These are phyloP conservation scores for Champsocephalus gunnari DNA, from an alignment of 2,797 vertebrate species.

Conservation along the genomic window DNA sequence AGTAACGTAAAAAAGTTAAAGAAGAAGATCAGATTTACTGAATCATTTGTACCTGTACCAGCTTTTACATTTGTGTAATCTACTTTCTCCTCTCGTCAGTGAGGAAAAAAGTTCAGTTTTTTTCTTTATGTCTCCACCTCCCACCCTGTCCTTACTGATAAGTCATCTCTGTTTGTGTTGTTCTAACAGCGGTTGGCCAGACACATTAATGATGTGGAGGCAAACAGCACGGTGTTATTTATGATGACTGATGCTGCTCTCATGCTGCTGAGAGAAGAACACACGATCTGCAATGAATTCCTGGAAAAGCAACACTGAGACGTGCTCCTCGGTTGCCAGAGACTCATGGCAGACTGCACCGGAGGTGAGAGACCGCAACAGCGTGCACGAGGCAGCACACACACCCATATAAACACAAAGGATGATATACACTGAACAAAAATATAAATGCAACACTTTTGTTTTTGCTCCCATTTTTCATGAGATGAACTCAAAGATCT, in stretches of 20 bases:
- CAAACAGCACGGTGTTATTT: slow-evolving; percentile 67
- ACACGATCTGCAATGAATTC: slow-evolving; percentile 60
- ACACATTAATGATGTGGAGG: slow-evolving; percentile 61
- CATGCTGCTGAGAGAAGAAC: slow-evolving; percentile 66
- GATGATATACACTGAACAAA: not conserved
- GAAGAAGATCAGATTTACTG: not conserved
- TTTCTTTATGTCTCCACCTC: slow-evolving; percentile 1
- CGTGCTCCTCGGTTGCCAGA: slow-evolving; percentile 32
- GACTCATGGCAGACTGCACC: slow-evolving; percentile 57
- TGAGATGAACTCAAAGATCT: too few relatives aligned
- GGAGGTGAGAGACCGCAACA: slow-evolving; percentile 53
- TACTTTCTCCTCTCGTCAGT: not conserved
- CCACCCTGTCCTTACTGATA: slow-evolving; percentile 10
- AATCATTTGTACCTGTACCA: not conserved
- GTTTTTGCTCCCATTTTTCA: too few relatives aligned
- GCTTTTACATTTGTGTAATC: not conserved
- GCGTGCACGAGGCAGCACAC: slow-evolving; percentile 12
- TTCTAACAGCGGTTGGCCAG: slow-evolving; percentile 49
- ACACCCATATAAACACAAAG: slow-evolving; percentile 20
- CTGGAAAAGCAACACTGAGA: slow-evolving; percentile 54
- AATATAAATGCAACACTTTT: too few relatives aligned
- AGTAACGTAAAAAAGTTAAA: not conserved
- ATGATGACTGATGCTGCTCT: slow-evolving; percentile 63
- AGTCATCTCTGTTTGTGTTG: slow-evolving; percentile 36
- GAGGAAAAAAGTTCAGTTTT: not conserved